A percentile compares a stretch with the other conserved stretches of the same genome.
Conservation (phyloP, 1,140 invertebrate species). For the Zaprionus inermis region DNA sequence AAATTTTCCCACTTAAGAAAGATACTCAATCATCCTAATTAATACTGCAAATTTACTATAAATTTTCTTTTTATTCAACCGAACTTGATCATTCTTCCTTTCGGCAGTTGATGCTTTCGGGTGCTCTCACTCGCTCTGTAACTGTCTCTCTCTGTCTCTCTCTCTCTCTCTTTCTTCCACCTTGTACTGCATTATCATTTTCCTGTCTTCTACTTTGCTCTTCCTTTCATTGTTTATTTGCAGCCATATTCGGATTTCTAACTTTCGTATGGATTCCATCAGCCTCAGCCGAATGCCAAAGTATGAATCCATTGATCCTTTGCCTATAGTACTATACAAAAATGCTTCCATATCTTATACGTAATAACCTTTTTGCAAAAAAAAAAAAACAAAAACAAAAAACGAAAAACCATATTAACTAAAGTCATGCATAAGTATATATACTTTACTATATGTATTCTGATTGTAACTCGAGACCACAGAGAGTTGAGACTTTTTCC, state of each 20-base stretch:
- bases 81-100: slow-evolving; percentile 4
- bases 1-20: background rate
- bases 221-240: slow-evolving; percentile 80
- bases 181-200: slow-evolving; percentile 65
- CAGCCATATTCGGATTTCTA: slow-evolving; percentile 84
- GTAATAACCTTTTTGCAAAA: slow-evolving; percentile 63
- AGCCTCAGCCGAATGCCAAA: slow-evolving; percentile 84
- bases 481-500: slow-evolving; percentile 50
- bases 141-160: slow-evolving; percentile 17
- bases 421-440: slow-evolving; percentile 72
- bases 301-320: slow-evolving; percentile 79
- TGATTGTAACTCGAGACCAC: slow-evolving; percentile 59
- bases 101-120: slow-evolving; percentile 13
- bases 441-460: slow-evolving; percentile 56
- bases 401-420: slow-evolving; percentile 16
- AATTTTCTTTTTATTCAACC: background rate
- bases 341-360: slow-evolving; percentile 61
- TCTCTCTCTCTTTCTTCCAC: slow-evolving; percentile 17
- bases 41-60: background rate
- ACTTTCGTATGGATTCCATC: slow-evolving; percentile 84
- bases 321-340: slow-evolving; percentile 45
- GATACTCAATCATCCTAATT: background rate
- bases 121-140: slow-evolving; percentile 7
- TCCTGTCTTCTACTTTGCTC: slow-evolving; percentile 80
- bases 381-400: slow-evolving; percentile 23